Conservation (phyloP, 2,113 vertebrate genomes). For the Nothoprocta perdicaria region DNA sequence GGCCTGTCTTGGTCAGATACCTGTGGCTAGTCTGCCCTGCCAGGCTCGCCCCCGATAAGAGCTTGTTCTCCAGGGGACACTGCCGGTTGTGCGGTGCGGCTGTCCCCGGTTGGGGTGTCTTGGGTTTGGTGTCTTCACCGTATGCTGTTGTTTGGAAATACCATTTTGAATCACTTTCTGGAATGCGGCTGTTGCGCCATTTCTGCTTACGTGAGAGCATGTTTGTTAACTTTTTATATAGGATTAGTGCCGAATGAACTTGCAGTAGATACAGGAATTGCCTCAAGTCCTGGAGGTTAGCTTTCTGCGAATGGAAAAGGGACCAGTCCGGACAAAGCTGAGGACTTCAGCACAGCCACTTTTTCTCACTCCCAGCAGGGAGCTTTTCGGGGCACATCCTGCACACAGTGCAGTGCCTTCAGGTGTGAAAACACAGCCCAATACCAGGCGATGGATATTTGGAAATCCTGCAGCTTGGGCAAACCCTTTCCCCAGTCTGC, state of each 20-base stretch:
- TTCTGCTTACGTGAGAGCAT: neutral
- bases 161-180: constrained; percentile 29
- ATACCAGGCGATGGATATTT: accelerated
- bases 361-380: neutral
- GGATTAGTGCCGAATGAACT: neutral
- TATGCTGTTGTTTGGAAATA: neutral
- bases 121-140: neutral
- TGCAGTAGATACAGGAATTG: neutral
- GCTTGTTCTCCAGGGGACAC: accelerated
- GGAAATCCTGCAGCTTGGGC: neutral
- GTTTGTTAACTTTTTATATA: neutral
- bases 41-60: neutral
- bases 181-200: constrained; percentile 38
- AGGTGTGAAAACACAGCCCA: neutral
- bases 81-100: neutral
- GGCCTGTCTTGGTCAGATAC: neutral
- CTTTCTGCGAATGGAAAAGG: constrained; percentile 4
- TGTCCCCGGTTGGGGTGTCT: neutral
- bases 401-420: accelerated
- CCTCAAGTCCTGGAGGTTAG: constrained; percentile 34
- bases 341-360: neutral
- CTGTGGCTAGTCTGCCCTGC: neutral
- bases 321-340: neutral
- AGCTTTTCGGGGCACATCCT: neutral
- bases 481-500: neutral